phyloP scores from a whole-genome alignment of 2,888 invertebrate genomes.

The Chymomyza procnemis region DNA sequence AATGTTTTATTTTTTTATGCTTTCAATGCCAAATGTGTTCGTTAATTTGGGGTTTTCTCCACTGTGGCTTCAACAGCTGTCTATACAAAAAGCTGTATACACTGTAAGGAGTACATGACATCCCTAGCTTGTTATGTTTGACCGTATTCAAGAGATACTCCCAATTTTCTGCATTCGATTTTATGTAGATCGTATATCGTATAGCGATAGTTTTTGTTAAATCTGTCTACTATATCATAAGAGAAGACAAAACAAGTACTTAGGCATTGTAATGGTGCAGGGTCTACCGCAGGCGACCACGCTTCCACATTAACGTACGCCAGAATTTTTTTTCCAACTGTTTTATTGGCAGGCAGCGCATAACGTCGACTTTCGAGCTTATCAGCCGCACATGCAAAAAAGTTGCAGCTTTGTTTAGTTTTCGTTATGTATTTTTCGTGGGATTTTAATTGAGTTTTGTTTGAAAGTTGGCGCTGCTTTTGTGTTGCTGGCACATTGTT shows the following conservation, averaged over 20 bases:
- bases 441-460: slow-evolving; percentile 58
- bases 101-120: not conserved
- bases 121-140: no score
- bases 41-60: slow-evolving; percentile 46
- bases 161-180: no score
- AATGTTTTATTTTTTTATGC: slow-evolving; percentile 13
- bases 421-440: not conserved
- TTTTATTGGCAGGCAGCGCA: not conserved
- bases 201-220: no score
- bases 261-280: no score
- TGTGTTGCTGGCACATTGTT: slow-evolving; percentile 5
- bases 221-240: no score
- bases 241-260: no score
- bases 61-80: not conserved
- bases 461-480: not conserved
- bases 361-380: slow-evolving; percentile 37
- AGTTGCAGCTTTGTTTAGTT: slow-evolving; percentile 19
- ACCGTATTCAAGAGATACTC: no score
- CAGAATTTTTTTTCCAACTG: not conserved
- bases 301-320: no score
- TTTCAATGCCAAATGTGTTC: slow-evolving; percentile 47
- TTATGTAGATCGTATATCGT: no score
- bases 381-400: slow-evolving; percentile 40
- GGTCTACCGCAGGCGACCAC: no score
- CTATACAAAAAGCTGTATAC: not conserved